These are phyloP conservation scores for Drosophila fungiperda DNA, from an alignment of 2,888 invertebrate species.

Conservation along the genomic window DNA sequence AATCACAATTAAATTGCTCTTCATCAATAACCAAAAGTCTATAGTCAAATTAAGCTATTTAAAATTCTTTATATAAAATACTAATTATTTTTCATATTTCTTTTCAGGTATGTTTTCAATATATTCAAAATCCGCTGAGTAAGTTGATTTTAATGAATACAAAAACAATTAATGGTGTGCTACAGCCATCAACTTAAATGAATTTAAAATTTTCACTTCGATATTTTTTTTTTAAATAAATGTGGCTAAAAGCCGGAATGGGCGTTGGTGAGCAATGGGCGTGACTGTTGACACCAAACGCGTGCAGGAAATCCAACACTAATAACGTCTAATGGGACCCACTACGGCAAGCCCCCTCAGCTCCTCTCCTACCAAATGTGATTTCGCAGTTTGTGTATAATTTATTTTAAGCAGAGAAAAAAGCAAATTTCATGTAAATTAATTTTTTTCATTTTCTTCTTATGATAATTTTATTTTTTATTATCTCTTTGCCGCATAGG, in stretches of 20 bases:
- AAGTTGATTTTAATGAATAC: slow-evolving; percentile 33
- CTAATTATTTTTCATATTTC: slow-evolving; percentile 21
- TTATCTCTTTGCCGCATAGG: slow-evolving; percentile 46
- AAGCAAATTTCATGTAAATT: slow-evolving; percentile 71
- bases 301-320: slow-evolving; percentile 56
- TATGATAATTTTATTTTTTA: slow-evolving; percentile 62
- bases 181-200: slow-evolving; percentile 9
- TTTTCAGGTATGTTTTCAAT: slow-evolving; percentile 53
- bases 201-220: neutral
- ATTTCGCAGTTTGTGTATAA: slow-evolving; percentile 36
- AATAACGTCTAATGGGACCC: slow-evolving; percentile 54
- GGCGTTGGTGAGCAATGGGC: slow-evolving; percentile 25
- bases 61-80: neutral
- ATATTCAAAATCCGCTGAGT: slow-evolving; percentile 12
- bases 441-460: slow-evolving; percentile 64
- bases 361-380: neutral
- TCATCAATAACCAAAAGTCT: neutral
- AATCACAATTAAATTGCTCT: neutral
- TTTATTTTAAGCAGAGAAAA: slow-evolving; percentile 49
- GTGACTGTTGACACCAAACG: slow-evolving; percentile 41
- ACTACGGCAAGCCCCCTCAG: neutral
- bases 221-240: slow-evolving; percentile 18
- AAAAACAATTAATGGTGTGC: slow-evolving; percentile 8
- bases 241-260: slow-evolving; percentile 9
- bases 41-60: neutral